These are phyloP conservation scores for Acanthosepion esculentum DNA, from an alignment of 2,888 invertebrate genomes.

Conservation along the genomic window DNA sequence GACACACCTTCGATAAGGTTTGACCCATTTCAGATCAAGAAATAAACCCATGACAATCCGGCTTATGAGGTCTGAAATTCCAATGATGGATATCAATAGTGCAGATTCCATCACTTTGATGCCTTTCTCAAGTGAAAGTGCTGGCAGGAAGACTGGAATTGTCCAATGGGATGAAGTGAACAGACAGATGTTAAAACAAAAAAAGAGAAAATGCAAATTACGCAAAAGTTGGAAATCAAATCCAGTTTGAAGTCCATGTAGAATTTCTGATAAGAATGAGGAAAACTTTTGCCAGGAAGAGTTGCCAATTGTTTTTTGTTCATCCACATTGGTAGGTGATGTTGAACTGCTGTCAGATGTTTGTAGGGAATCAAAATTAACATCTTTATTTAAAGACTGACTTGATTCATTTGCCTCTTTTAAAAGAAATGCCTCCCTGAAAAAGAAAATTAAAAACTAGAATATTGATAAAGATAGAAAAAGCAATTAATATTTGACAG, in stretches of 20 bases:
- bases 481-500: not conserved
- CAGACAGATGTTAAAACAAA: constrained; percentile 58
- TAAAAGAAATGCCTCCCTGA: not conserved
- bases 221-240: constrained; percentile 58
- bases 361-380: not conserved
- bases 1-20: constrained; percentile 54
- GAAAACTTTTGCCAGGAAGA: not conserved
- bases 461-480: not conserved
- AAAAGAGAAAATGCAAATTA: constrained; percentile 57
- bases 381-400: not conserved
- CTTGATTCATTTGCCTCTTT: not conserved
- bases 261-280: too few species aligned
- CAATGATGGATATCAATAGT: constrained; percentile 87
- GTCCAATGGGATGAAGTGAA: constrained; percentile 61
- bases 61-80: constrained; percentile 91
- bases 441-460: not conserved
- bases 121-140: constrained; percentile 58
- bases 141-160: constrained; percentile 61
- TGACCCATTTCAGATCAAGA: constrained; percentile 60
- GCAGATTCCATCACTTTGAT: constrained; percentile 76
- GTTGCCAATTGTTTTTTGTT: not conserved
- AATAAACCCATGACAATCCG: constrained; percentile 79
- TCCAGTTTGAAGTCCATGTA: not conserved
- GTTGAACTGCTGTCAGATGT: not conserved
- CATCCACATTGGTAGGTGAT: not conserved